Evolutionary conservation across 35 echinoderm and acorn worm species (phyloP).

Genomic region (Nesometra sesokonis): DNA sequence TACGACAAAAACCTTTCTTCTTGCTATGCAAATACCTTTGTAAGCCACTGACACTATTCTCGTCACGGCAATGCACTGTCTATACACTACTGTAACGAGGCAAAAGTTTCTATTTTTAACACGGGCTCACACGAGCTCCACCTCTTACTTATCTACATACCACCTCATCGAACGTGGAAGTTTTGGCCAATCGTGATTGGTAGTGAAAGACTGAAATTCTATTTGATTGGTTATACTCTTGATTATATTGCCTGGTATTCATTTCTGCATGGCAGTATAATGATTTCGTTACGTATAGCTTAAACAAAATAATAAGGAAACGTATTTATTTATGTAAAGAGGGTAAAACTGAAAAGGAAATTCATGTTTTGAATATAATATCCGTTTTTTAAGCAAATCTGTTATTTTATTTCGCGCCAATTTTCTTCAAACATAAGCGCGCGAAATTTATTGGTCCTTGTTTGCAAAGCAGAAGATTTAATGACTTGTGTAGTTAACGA

Average conservation of each 20-base stretch:
- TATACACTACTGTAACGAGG: neutral
- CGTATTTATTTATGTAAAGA: no score
- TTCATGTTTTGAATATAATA: no score
- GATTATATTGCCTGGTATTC: neutral
- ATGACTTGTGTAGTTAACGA: no score
- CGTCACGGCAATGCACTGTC: neutral
- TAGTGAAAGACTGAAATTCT: no score
- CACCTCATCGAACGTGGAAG: neutral
- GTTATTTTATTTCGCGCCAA: no score
- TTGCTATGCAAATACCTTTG: neutral
- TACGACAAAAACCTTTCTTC: neutral
- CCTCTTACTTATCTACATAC: neutral
- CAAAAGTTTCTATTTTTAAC: neutral
- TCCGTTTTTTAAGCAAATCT: no score
- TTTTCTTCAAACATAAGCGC: no score
- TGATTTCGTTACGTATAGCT: neutral
- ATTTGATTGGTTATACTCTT: neutral
- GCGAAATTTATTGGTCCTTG: no score
- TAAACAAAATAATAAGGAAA: no score
- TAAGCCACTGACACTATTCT: neutral
- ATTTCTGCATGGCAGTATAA: neutral
- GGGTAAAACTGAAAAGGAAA: no score
- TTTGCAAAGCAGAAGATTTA: no score
- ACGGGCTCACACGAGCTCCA: neutral
- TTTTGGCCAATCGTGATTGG: neutral